Evolutionary conservation across 2,797 vertebrate species (phyloP).

Genomic region (Gymnopithys bicolor): DNA sequence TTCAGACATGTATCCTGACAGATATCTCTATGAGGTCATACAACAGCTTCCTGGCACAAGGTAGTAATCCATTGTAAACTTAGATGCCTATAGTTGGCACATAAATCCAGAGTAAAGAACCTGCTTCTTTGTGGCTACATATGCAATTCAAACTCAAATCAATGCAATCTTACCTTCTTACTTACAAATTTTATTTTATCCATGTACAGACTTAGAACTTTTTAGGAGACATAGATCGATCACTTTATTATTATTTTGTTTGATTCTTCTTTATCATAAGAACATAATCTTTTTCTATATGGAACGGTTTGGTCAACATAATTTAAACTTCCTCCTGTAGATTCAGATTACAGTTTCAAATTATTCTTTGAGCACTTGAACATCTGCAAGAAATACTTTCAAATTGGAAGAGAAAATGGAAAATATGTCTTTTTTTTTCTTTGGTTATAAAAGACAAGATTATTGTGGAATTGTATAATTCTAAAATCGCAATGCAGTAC

Average conservation of each 20-base stretch:
- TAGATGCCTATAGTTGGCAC: background rate
- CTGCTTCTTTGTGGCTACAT: background rate
- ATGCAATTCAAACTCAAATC: background rate
- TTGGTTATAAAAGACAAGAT: background rate
- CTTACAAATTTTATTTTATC: background rate
- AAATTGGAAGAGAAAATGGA: background rate
- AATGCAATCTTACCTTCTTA: background rate
- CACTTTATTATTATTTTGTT: background rate
- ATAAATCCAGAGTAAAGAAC: background rate
- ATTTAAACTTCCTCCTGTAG: background rate
- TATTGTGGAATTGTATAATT: background rate
- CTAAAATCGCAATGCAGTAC: background rate
- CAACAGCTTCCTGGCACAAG: background rate
- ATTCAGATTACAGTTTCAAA: background rate
- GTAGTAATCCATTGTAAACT: background rate
- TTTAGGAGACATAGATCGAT: background rate
- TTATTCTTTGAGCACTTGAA: background rate
- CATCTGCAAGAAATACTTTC: background rate
- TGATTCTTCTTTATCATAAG: background rate
- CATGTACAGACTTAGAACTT: background rate
- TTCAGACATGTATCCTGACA: background rate
- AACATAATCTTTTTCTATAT: background rate
- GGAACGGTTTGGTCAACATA: background rate
- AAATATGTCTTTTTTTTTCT: background rate
- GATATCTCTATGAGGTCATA: background rate